A percentile compares a stretch with the other conserved stretches of the same genome.
These are phyloP conservation scores for Marmota flaviventris DNA, from an alignment of 2,113 vertebrate species.

Conservation along the genomic window DNA sequence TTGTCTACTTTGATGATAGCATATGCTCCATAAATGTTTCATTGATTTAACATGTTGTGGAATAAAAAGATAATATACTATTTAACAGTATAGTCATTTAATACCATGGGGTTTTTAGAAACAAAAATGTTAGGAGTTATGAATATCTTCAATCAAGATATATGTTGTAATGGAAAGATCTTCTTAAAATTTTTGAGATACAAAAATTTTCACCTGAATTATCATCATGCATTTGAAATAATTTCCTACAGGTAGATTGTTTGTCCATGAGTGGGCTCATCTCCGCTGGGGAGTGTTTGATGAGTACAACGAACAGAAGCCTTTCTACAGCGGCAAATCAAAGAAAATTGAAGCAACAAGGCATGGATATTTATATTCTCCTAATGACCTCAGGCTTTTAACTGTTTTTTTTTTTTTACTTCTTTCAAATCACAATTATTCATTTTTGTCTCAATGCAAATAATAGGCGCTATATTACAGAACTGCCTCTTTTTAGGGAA, in stretches of 20 bases:
- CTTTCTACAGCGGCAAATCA: constrained; percentile 80
- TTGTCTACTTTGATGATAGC: background rate
- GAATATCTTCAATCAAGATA: background rate
- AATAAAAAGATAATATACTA: constrained; percentile 3
- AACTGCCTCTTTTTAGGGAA: background rate
- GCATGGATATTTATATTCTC: constrained; percentile 67
- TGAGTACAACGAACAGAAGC: constrained; percentile 84
- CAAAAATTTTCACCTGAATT: background rate
- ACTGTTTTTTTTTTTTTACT: background rate
- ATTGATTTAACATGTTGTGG: background rate
- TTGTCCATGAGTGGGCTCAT: constrained; percentile 91
- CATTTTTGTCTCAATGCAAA: background rate
- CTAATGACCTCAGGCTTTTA: background rate
- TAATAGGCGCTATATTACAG: background rate
- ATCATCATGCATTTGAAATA: constrained; percentile 39
- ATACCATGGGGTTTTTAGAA: background rate
- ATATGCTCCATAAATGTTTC: background rate
- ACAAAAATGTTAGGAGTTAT: background rate
- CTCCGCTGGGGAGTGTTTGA: constrained; percentile 90
- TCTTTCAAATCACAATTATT: background rate
- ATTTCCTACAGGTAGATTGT: constrained; percentile 81
- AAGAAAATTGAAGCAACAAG: constrained; percentile 85
- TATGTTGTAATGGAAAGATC: background rate
- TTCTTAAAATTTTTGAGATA: background rate
- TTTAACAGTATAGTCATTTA: background rate